Base-by-base conservation (phyloP, 2,113 vertebrate species). In the Turnix velox region DNA sequence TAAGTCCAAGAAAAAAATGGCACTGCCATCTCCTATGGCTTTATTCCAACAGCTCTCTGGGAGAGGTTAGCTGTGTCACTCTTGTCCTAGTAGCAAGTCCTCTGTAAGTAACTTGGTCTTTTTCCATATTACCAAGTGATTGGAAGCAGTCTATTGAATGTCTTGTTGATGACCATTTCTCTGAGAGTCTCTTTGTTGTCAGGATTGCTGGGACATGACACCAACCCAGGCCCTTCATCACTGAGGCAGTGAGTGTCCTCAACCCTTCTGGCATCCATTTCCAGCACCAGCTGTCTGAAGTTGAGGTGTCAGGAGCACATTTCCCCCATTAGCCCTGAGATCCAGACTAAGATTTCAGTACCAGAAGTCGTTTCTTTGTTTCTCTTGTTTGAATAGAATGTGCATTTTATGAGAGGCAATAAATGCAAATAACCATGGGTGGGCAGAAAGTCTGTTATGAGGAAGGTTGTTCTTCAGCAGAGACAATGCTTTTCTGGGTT, bases 321-420 rank as follows among this genome's bases (percentile, higher is more conserved):
- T 67, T 92, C 48, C 40, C 10, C 82, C 58, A 57, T 87, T 84
- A 87, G 22, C 35, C 57, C 31, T 48, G 54, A 93, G 65, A 72
- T 75, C 55, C 74, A 89, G 87, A 75, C 25, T 28, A 93, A 77
- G 20, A 92, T 88, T 92, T 92, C 39, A 78, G 65, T 59, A 88
- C 43, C 24, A 89, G 77, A 16, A 92, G 51, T 67, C 23, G 10
- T 78, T 87, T 59, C 14, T 88, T 94, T 92, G 43, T 95, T 89
- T 89, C 35, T 84, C 10, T 46, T 90, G 35, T 78, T 84, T 89
- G 66, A 94, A 82, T 43, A 72, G 92, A 92, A 93, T 46, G 22
- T 87, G 33, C 33, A 33, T 91, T 87, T 92, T 87, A 61, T 79
- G 66, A 73, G 45, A 69, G 45, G 22, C 40, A 88, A 68, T 75